phyloP scores from a whole-genome alignment of 2,888 invertebrate genomes.

The Hyles lineata region DNA sequence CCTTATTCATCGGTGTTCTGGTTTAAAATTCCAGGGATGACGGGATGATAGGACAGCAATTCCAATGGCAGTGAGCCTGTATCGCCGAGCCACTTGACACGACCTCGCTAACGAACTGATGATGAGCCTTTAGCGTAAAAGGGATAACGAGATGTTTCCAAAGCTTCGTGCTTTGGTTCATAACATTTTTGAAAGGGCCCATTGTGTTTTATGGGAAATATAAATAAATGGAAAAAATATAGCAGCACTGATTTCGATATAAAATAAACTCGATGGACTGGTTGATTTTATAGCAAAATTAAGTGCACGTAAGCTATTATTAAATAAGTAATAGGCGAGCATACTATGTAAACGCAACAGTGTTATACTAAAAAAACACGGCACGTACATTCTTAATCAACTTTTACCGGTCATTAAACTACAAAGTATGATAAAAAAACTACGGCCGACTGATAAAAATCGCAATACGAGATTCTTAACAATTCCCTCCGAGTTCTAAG shows the following conservation, averaged over 20 bases:
- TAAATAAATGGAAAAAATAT: too few species aligned
- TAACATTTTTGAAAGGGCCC: neutral
- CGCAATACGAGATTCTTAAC: conserved; percentile 26
- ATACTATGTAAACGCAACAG: neutral
- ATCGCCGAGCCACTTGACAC: conserved; percentile 60
- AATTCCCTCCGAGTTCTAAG: conserved; percentile 24
- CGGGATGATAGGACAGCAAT: conserved; percentile 14
- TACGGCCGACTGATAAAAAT: conserved; percentile 16
- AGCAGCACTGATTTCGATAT: neutral
- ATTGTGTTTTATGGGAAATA: neutral
- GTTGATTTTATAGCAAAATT: neutral
- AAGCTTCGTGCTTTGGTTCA: conserved; percentile 19
- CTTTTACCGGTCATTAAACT: conserved; percentile 17
- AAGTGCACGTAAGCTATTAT: neutral
- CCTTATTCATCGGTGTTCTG: conserved; percentile 32
- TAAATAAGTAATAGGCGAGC: neutral
- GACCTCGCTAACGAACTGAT: conserved; percentile 65
- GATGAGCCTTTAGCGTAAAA: conserved; percentile 57
- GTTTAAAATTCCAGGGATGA: conserved; percentile 40
- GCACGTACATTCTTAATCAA: conserved; percentile 15
- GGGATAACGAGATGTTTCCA: conserved; percentile 44
- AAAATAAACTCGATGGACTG: neutral
- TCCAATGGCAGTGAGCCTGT: conserved; percentile 39
- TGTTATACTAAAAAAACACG: neutral
- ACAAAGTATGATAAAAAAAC: conserved; percentile 9